phyloP scores from a whole-genome alignment of 30 jellyfish, hydroid and myxozoan genomes.

The Mastigias papua region DNA sequence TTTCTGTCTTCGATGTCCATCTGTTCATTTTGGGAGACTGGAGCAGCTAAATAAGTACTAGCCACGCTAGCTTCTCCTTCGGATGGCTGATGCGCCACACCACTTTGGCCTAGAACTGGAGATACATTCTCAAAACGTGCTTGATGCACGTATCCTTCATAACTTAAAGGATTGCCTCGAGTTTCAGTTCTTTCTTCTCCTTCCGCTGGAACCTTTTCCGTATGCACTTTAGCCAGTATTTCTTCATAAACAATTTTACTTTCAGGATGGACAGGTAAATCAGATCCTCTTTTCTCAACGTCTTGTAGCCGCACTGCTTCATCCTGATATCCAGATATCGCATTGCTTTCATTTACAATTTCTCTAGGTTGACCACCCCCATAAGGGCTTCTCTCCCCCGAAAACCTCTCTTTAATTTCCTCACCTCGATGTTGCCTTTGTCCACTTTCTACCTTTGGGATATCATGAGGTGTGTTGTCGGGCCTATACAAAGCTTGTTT shows the following conservation, averaged over 20 bases:
- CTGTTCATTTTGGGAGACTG: not conserved
- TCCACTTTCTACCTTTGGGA: not conserved
- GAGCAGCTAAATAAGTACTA: not conserved
- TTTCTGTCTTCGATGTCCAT: not conserved
- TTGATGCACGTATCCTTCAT: slow-evolving; percentile 4
- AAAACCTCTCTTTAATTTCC: not conserved
- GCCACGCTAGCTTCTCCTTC: not conserved
- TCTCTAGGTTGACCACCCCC: not conserved
- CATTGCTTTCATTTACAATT: not conserved
- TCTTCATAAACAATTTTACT: not conserved
- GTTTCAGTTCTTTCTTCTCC: not conserved
- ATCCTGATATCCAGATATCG: not conserved
- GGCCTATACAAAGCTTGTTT: not conserved
- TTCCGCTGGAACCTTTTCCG: not conserved
- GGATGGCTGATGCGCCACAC: not conserved
- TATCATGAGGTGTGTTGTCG: not conserved
- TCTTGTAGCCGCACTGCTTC: not conserved
- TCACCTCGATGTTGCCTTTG: slow-evolving; percentile 9
- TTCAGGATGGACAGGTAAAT: not conserved
- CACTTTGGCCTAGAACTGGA: slow-evolving; percentile 12
- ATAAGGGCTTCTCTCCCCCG: not conserved
- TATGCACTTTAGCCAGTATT: not conserved
- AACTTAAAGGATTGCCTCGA: no score
- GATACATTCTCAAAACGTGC: slow-evolving; percentile 18
- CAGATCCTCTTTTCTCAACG: not conserved